Evolutionary conservation across 1,140 invertebrate genomes (phyloP).

Genomic region (Dendrolimus kikuchii): DNA sequence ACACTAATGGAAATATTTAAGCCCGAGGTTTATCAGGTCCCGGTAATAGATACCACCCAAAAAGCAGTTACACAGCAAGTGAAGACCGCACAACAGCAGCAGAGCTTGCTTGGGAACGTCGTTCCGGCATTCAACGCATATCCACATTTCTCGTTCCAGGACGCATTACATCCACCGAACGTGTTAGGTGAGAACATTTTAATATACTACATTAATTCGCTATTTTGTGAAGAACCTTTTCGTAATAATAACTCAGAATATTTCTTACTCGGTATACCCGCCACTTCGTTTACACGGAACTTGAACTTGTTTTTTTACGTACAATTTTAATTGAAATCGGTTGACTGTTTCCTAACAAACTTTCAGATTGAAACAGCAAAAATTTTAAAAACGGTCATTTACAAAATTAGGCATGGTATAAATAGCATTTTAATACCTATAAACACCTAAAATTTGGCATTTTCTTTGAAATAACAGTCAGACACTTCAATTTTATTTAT

Average conservation of each 20-base stretch:
- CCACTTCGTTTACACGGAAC: too few relatives aligned
- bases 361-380: too few relatives aligned
- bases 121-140: slow-evolving; percentile 31
- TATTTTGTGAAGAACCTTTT: too few relatives aligned
- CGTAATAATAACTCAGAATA: not conserved
- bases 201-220: not conserved
- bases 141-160: slow-evolving; percentile 52
- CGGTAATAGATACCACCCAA: slow-evolving; percentile 39
- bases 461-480: too few relatives aligned
- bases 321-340: too few relatives aligned
- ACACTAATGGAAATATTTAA: slow-evolving; percentile 48
- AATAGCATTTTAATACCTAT: too few relatives aligned
- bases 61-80: slow-evolving; percentile 44
- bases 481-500: too few relatives aligned
- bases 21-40: slow-evolving; percentile 51
- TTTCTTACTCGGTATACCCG: not conserved
- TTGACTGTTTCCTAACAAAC: too few relatives aligned
- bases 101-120: slow-evolving; percentile 19
- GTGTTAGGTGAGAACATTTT: slow-evolving; percentile 50
- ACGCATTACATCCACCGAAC: slow-evolving; percentile 38
- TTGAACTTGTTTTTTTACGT: too few relatives aligned
- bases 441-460: too few relatives aligned
- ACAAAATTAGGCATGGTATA: too few relatives aligned
- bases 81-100: slow-evolving; percentile 57
- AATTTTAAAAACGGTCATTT: too few relatives aligned